Percentiles rank a stretch among this genome's conserved stretches.
Evolutionary conservation across 2,797 vertebrate species (phyloP).

Genomic region (Ceyx erithaca): DNA sequence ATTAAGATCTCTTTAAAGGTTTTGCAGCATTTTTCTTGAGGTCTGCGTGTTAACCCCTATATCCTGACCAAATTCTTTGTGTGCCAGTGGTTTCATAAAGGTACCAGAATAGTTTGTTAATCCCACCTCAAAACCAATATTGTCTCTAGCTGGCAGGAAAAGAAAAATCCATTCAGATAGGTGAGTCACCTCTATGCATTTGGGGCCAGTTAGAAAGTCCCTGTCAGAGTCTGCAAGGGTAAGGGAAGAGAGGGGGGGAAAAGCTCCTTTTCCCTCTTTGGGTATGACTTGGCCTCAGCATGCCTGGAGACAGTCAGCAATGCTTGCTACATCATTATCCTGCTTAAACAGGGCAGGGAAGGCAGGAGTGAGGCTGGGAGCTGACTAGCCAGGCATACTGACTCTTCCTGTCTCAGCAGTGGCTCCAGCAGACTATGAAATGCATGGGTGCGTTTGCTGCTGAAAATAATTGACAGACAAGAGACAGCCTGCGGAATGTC

Average conservation of each 20-base stretch:
- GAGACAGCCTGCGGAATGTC: not conserved
- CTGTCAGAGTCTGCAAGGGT: not conserved
- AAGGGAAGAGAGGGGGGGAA: not conserved
- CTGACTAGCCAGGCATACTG: not conserved
- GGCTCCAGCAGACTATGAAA: not conserved
- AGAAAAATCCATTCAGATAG: not conserved
- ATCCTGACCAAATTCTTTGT: not conserved
- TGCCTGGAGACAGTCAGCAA: not conserved
- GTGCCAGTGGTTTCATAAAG: not conserved
- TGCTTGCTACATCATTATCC: not conserved
- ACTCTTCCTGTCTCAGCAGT: not conserved
- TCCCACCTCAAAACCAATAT: not conserved
- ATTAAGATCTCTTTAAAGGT: not conserved
- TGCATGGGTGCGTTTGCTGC: not conserved
- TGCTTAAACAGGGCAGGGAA: not conserved
- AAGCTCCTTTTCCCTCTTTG: not conserved
- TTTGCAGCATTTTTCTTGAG: not conserved
- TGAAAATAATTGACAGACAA: not conserved
- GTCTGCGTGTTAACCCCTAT: not conserved
- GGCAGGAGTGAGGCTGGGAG: not conserved
- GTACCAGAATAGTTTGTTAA: not conserved
- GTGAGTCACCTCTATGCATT: not conserved
- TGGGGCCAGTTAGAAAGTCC: not conserved
- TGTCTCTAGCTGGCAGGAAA: not conserved
- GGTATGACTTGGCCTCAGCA: not conserved